These are phyloP conservation scores for Lasioglossum oenotherae DNA, from an alignment of 2,888 invertebrate genomes.

Conservation along the genomic window DNA sequence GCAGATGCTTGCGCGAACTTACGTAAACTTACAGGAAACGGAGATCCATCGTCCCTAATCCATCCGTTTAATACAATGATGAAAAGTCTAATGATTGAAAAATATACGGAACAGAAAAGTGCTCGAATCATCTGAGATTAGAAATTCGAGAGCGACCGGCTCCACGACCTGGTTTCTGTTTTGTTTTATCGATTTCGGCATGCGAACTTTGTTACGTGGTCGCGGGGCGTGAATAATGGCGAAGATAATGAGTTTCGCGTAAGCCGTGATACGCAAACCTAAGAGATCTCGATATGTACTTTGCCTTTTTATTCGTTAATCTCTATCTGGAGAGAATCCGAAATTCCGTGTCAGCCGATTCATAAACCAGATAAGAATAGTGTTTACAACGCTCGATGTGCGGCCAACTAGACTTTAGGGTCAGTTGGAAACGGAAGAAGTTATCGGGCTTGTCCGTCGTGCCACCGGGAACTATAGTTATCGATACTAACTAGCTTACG, in stretches of 20 bases:
- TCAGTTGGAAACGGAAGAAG: neutral
- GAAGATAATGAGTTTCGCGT: neutral
- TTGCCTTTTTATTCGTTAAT: neutral
- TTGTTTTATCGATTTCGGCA: neutral
- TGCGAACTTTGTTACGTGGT: slow-evolving; percentile 12
- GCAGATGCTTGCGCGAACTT: neutral
- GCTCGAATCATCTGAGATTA: slow-evolving; percentile 3
- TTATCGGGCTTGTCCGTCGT: neutral
- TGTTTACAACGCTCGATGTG: neutral
- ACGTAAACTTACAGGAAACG: neutral
- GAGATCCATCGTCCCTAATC: neutral
- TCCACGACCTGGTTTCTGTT: slow-evolving; percentile 8
- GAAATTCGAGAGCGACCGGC: slow-evolving; percentile 18
- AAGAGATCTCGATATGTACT: neutral
- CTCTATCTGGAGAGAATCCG: neutral
- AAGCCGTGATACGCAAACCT: neutral
- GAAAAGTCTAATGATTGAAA: neutral
- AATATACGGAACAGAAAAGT: neutral
- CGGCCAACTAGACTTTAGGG: neutral
- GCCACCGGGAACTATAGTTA: neutral
- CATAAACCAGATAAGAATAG: neutral
- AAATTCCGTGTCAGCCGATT: neutral
- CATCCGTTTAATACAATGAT: neutral
- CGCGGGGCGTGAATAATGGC: slow-evolving; percentile 5
- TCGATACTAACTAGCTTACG: neutral